Conservation (phyloP, 2,113 vertebrate species). For the human region DNA sequence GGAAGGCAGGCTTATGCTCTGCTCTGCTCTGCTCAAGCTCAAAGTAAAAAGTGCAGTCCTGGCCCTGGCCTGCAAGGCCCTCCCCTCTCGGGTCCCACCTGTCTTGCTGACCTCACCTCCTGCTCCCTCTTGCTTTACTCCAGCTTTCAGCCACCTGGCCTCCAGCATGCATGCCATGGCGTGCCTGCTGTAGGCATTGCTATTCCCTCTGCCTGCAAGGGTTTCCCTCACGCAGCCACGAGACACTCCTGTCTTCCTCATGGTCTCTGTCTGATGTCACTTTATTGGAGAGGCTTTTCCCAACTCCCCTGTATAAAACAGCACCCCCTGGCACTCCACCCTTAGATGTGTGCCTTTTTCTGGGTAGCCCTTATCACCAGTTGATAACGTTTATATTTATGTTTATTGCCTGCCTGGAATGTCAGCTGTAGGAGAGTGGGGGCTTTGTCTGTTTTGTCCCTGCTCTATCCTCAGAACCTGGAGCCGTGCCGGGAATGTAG, state of each 20-base stretch:
- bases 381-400: background rate
- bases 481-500: background rate
- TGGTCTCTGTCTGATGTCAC: background rate
- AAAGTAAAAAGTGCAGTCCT: background rate
- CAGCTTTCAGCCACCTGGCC: background rate
- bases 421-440: background rate
- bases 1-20: background rate
- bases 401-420: background rate
- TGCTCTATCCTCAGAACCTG: background rate
- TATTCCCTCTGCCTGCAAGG: background rate
- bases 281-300: background rate
- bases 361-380: background rate
- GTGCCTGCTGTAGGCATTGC: fast-evolving
- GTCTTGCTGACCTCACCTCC: background rate
- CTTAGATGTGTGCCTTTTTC: fast-evolving
- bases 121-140: too few relatives aligned
- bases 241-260: background rate
- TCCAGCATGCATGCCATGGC: fast-evolving
- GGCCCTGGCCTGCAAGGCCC: background rate
- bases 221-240: fast-evolving
- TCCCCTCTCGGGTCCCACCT: too few relatives aligned
- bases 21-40: background rate
- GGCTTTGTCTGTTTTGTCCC: background rate
- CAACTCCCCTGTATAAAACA: background rate
- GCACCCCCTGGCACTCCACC: background rate